Evolutionary conservation across 2,797 vertebrate genomes (phyloP).

Genomic region (Fundulus diaphanus): DNA sequence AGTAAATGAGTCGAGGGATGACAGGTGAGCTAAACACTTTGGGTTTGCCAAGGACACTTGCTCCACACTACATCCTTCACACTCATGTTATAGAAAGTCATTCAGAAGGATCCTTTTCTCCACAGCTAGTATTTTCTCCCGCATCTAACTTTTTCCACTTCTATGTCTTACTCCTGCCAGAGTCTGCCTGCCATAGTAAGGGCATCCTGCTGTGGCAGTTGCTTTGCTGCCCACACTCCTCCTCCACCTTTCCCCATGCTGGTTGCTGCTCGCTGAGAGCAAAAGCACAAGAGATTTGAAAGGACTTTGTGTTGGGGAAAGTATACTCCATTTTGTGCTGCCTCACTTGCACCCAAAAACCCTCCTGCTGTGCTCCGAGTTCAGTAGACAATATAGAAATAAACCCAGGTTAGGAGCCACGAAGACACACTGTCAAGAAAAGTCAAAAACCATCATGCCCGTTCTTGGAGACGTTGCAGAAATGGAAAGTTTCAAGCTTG

Average conservation of each 20-base stretch:
- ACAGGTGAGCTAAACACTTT: slow-evolving; percentile 60
- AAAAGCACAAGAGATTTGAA: slow-evolving; percentile 55
- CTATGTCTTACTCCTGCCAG: slow-evolving; percentile 19
- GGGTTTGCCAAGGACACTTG: slow-evolving; percentile 57
- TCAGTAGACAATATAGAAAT: slow-evolving; percentile 31
- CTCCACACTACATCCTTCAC: slow-evolving; percentile 3
- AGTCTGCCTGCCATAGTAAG: slow-evolving; percentile 37
- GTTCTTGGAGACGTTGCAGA: slow-evolving; percentile 18
- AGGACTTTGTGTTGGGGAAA: slow-evolving; percentile 31
- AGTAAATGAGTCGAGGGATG: slow-evolving; percentile 62
- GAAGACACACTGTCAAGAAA: slow-evolving; percentile 41
- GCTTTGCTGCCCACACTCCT: slow-evolving; percentile 29
- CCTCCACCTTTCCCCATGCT: slow-evolving; percentile 32
- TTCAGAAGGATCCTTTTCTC: slow-evolving; percentile 6
- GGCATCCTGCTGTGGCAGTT: slow-evolving; percentile 46
- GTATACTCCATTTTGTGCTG: slow-evolving; percentile 28
- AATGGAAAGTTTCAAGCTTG: slow-evolving; percentile 24
- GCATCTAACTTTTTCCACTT: slow-evolving; percentile 25
- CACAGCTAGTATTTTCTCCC: slow-evolving; percentile 8
- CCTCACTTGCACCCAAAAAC: slow-evolving; percentile 9
- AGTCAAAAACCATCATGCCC: slow-evolving; percentile 30
- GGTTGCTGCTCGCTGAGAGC: slow-evolving; percentile 38
- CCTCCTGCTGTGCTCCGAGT: slow-evolving; percentile 52
- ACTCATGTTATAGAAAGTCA: slow-evolving; percentile 19
- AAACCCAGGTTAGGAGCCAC: slow-evolving; percentile 30